Evolutionary conservation across 2,888 invertebrate genomes (phyloP).

Genomic region (Eristalis tenax): DNA sequence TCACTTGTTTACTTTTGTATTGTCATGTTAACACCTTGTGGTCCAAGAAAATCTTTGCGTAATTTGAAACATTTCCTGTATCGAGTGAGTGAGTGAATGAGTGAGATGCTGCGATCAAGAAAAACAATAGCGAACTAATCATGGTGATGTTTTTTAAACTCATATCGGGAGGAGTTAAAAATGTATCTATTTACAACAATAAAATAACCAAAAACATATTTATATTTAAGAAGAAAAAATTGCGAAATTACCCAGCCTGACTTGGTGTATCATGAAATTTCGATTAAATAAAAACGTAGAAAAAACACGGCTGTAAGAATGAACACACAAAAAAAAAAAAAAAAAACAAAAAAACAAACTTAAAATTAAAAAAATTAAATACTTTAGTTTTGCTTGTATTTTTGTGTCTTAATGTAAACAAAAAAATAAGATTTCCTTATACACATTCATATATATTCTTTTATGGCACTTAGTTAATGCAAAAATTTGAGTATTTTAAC

Average conservation of each 20-base stretch:
- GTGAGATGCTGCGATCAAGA: conserved; percentile 26
- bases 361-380: background rate
- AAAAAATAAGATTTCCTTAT: background rate
- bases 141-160: no score
- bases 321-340: conserved; percentile 44
- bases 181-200: background rate
- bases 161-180: no score
- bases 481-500: conserved; percentile 55
- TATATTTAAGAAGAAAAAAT: conserved; percentile 34
- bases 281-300: conserved; percentile 42
- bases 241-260: conserved; percentile 73
- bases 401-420: conserved; percentile 1
- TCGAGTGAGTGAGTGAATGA: conserved; percentile 47
- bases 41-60: conserved; percentile 73
- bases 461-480: conserved; percentile 60
- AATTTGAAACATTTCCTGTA: conserved; percentile 34
- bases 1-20: conserved; percentile 66
- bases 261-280: conserved; percentile 53
- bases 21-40: conserved; percentile 75
- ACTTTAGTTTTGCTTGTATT: conserved; percentile 3
- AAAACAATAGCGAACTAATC: background rate
- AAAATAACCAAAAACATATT: conserved; percentile 14
- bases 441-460: conserved; percentile 11
- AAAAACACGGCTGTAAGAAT: conserved; percentile 60
- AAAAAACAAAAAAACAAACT: conserved; percentile 68